Percentiles rank a stretch among this genome's conserved stretches.
Conservation (phyloP, 2,888 invertebrate species). For the Camptogramma bilineatum region DNA sequence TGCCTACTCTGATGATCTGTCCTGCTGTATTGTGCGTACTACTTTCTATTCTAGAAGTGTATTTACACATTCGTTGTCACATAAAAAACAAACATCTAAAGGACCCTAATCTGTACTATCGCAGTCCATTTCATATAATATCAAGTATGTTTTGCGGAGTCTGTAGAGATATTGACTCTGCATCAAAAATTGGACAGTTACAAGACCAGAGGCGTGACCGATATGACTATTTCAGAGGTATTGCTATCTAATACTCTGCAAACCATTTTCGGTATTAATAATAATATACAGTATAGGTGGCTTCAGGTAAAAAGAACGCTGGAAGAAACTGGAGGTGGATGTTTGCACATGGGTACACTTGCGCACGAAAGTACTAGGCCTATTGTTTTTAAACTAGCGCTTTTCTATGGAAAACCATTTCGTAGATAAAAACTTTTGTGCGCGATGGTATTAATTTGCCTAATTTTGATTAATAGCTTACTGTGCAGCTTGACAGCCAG, state of each 20-base stretch:
- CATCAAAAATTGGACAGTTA: slow-evolving; percentile 87
- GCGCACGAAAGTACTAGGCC: too few species aligned
- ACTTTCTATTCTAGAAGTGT: slow-evolving; percentile 84
- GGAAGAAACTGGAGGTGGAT: too few species aligned
- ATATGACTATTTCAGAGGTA: slow-evolving; percentile 72
- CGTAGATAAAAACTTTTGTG: too few species aligned
- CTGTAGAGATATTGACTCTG: slow-evolving; percentile 87
- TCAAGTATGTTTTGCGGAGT: slow-evolving; percentile 89
- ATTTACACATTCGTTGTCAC: slow-evolving; percentile 89
- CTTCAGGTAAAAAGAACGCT: too few species aligned
- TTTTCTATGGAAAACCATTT: too few species aligned
- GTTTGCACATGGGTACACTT: too few species aligned
- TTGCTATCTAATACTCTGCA: slow-evolving; percentile 53
- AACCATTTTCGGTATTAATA: not conserved
- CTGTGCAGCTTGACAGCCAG: too few species aligned
- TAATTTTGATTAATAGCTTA: too few species aligned
- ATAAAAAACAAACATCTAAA: slow-evolving; percentile 87
- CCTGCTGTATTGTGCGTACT: slow-evolving; percentile 81
- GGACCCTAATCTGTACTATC: slow-evolving; percentile 86
- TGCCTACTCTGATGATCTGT: slow-evolving; percentile 86
- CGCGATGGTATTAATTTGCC: too few species aligned
- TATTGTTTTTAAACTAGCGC: too few species aligned
- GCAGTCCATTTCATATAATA: slow-evolving; percentile 89
- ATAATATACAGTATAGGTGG: too few species aligned
- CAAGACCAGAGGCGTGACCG: slow-evolving; percentile 85